Evolutionary conservation across 2,797 vertebrate genomes (phyloP), one percentile per base, ranked within the genome.

Genomic region (Myotis planiceps): DNA sequence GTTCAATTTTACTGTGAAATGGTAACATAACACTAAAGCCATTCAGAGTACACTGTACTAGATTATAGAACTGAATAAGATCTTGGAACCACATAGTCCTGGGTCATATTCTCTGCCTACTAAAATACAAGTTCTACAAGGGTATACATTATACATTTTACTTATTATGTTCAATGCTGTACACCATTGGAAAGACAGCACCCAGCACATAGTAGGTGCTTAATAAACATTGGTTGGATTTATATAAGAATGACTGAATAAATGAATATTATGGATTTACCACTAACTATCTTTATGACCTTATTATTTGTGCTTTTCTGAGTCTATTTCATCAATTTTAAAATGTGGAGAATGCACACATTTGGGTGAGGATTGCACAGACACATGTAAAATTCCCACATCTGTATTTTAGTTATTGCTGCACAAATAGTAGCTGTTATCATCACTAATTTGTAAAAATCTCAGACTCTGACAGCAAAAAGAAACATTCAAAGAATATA

Each of bases 401-500:
- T 13, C 18, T 92, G 12, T 90, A 74, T 94, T 94, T 91, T 87
- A 94, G 34, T 45, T 75, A 72, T 79, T 65, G 32, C 32, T 92
- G n/a, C 39, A 88, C 42, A 82, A 90, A 82, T 71, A 47, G 18
- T 76, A 69, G 6, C 47, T 68, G 23, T 9, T 87, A 69, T 34
- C 32, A 66, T 72, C 51, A 82, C 14, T 95, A 88, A 96, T 66
- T 82, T 82, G 51, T 34, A 95, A 94, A 68, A 88, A 63, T 68
- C 4, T 49, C 10, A 83, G 25, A 82, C 6, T 65, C 65, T 76
- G 51, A 93, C 93, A 32, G 39, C n/a, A 84, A 85, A 96, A 95
- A 55, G 45, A 79, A 79, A 91, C 3, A 34, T 91, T 51, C 23
- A 95, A 68, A 89, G 23, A 90, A 53, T 19, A 78, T 80, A 18